Percentiles rank a stretch among this genome's conserved stretches.
Conservation (phyloP, 2,113 vertebrate genomes). For the Mirza zaza region DNA sequence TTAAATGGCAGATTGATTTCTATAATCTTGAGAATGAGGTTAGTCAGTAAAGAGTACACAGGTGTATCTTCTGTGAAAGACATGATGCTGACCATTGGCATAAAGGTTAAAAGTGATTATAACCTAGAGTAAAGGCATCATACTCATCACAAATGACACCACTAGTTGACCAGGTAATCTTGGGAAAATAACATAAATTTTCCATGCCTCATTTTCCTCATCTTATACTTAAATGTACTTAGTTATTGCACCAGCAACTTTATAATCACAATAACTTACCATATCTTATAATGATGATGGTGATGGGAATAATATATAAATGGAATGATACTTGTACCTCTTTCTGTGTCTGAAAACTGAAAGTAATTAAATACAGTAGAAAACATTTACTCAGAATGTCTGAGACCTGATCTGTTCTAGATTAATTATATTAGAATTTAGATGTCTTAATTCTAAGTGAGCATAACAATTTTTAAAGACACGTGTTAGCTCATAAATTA, state of each 20-base stretch:
- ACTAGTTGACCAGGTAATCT: neutral
- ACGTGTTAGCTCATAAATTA: constrained; percentile 58
- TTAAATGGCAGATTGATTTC: neutral
- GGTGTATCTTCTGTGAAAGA: neutral
- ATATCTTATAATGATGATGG: constrained; percentile 49
- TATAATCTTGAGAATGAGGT: constrained; percentile 4
- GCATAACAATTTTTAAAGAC: constrained; percentile 57
- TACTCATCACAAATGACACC: neutral
- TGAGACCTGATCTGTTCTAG: constrained; percentile 34
- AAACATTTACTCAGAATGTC: constrained; percentile 62
- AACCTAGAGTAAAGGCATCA: neutral
- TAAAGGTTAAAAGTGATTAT: neutral
- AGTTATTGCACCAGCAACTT: constrained; percentile 44
- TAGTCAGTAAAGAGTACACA: neutral
- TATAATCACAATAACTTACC: constrained; percentile 59
- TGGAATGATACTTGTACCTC: constrained; percentile 47
- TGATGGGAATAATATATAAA: constrained; percentile 51
- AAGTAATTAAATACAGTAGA: constrained; percentile 66
- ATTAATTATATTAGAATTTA: constrained; percentile 71
- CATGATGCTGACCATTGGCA: neutral
- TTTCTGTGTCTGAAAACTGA: constrained; percentile 36
- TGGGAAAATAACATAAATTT: constrained; percentile 55
- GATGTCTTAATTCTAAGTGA: constrained; percentile 60
- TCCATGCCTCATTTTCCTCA: constrained; percentile 32
- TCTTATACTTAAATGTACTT: constrained; percentile 61